Base-by-base conservation (phyloP, 2,888 invertebrate species). In the Perizoma affinitatum region DNA sequence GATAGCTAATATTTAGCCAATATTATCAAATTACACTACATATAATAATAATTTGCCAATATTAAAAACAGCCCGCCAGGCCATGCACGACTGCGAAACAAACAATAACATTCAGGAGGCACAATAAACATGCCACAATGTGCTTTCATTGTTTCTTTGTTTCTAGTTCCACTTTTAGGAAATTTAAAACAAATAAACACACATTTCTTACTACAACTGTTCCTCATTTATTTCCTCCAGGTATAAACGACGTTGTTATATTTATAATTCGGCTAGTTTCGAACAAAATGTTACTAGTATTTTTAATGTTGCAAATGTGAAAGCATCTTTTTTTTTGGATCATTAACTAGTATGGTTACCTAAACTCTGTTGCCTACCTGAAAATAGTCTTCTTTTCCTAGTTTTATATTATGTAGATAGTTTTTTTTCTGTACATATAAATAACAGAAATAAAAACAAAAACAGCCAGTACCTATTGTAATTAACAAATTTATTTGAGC, bases 181-280 rank as follows among this genome's bases (percentile, higher is more conserved):
- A 41, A 57, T 44, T 58, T 22, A 36, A 40, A 54, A 54, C 56
- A 47, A 56, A 52, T 55, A 63, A 54, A 59, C 42, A 47, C 46
- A 57, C 54, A 10, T 58, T 63, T 52, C 49, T 52, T 10, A 42
- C 44, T 47, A 35, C 50, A 47, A 57, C 52, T 48, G 54, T 64
- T 67, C 44, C 11, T 46, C 40, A 62, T 68, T 59, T 61, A 43
- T 54, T 64, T 60, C 48, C 8, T 52, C 7, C 48, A 56, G 50
- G 60, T 22, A 22, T 22, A 22, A 22, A 22, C 22, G 22, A 22
- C 22, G 22, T 22, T 2, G 22, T 22, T 22, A 22, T 22, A 22
- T 1, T 1, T 22, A 22, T 22, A 22, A 22, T 56, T 60, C 54
- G 62, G 51, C 46, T 49, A 52, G 22, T 22, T 22, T 22, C 22